These are phyloP conservation scores for Caradrina kadenii DNA, from an alignment of 2,888 invertebrate species.

Conservation along the genomic window DNA sequence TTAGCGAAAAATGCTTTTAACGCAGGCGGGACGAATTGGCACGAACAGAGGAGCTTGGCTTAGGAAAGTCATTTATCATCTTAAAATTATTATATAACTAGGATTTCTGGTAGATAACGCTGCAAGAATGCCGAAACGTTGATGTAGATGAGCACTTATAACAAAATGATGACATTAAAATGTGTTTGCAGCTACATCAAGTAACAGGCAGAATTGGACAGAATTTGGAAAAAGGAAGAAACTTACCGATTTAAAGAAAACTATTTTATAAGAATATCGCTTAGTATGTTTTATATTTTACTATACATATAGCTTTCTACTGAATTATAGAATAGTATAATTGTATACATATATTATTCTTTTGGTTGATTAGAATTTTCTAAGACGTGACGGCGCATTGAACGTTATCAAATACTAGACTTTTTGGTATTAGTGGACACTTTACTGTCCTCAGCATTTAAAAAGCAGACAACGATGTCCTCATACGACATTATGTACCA, in stretches of 20 bases:
- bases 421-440: constrained; percentile 15
- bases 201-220: too few species aligned
- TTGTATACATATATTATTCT: background rate
- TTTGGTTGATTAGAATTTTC: constrained; percentile 1
- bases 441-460: constrained; percentile 32
- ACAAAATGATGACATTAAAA: background rate
- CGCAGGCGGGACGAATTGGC: background rate
- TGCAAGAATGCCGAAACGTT: background rate
- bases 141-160: background rate
- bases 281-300: too few species aligned
- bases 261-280: too few species aligned
- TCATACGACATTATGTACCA: constrained; percentile 29
- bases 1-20: constrained; percentile 2
- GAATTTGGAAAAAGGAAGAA: too few species aligned
- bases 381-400: background rate
- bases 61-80: background rate
- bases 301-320: too few species aligned
- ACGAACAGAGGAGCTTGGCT: background rate
- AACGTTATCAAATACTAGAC: constrained; percentile 1
- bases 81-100: background rate
- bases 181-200: too few species aligned
- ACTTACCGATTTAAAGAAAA: too few species aligned
- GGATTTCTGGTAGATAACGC: background rate
- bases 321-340: too few species aligned
- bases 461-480: constrained; percentile 30